These are phyloP conservation scores for Jordanella pulchra DNA, from an alignment of 2,797 vertebrate species.

Conservation along the genomic window DNA sequence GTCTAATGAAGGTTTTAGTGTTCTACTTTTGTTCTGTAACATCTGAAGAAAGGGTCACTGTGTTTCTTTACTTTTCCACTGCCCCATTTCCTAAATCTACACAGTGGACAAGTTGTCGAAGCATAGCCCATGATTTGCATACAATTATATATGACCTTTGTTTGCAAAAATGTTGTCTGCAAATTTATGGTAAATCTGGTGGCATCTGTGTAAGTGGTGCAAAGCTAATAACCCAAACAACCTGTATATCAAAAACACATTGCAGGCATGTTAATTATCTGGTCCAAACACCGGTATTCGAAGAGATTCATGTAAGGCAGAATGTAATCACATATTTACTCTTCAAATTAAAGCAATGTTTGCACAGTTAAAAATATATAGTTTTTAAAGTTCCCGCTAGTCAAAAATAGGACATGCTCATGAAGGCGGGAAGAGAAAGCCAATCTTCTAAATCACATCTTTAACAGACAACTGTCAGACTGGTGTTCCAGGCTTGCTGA, in stretches of 20 bases:
- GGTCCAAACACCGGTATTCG: constrained; percentile 8
- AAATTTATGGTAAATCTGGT: constrained; percentile 6
- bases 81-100: background rate
- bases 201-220: constrained; percentile 7
- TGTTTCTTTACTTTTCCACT: background rate
- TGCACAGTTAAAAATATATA: background rate
- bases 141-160: background rate
- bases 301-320: constrained; percentile 3
- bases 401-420: constrained; percentile 11
- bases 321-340: constrained; percentile 26
- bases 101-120: background rate
- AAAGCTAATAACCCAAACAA: constrained; percentile 23
- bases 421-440: background rate
- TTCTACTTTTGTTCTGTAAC: background rate
- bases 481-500: constrained; percentile 11
- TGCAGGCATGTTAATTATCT: constrained; percentile 36
- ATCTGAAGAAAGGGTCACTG: background rate
- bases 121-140: background rate
- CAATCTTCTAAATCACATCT: constrained; percentile 5
- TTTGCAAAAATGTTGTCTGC: background rate
- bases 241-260: constrained; percentile 16
- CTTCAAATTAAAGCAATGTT: constrained; percentile 33
- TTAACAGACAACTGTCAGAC: constrained; percentile 20
- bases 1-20: background rate
- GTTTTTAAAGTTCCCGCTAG: background rate